Base-by-base conservation (phyloP, 1,140 invertebrate species). In the Elysia chlorotica region DNA sequence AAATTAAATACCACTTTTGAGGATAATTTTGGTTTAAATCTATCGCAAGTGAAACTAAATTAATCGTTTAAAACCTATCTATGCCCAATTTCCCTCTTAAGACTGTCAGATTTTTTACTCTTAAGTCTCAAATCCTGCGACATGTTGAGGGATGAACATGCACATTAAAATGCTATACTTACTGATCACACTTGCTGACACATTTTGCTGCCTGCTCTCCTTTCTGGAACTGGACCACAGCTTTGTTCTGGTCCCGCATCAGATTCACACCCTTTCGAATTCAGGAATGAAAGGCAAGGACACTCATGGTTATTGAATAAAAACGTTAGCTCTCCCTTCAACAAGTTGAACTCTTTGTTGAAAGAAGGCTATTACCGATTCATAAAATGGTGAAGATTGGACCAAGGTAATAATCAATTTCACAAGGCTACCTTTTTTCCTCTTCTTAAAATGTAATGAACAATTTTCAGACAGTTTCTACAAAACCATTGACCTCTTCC, bases 191-290 rank as follows among this genome's bases (percentile, higher is more conserved):
- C 28, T 71, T 71, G 28, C 33, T 36, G 28, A 71, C 68, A 71
- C 68, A 71, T 61, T 62, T 71, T 21, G 68, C 68, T 37, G 68
- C 68, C 37, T 71, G 68, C 19, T 59, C 68, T 71, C 68, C 68
- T 17, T n/a, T 71, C 57, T 71, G 21, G 35, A 71, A 71, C 35
- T 71, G 68, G 2, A 71, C 68, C 10, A 71, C 35, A 30, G 68
- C 68, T 31, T 61, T 71, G 37, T 61, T 61, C 37, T 61, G 68
- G 25, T 59, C 54, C 30, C 30, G 6, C n/a, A 71, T 25, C 30
- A 71, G 57, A 36, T 71, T 59, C 6, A 61, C 54, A 37, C 57
- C 57, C 68, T 71, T 28, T 6, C 36, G 48, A 35, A 59, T 23
- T 37, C 21, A 25, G n/a, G n/a, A n/a, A n/a, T n/a, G n/a, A n/a